Evolutionary conservation across 2,888 invertebrate genomes (phyloP).

Genomic region (Monopis laevigella): DNA sequence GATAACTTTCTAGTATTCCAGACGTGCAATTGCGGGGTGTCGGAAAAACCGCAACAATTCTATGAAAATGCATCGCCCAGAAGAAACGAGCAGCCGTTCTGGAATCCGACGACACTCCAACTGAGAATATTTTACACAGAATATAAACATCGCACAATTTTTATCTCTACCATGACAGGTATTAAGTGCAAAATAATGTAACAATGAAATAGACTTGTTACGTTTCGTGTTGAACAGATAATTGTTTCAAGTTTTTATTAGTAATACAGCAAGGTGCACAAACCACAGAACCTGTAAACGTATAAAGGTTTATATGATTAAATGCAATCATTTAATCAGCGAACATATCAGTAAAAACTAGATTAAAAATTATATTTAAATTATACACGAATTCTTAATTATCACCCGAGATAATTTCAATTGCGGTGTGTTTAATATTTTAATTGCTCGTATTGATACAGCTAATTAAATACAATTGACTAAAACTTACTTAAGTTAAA

Average conservation of each 20-base stretch:
- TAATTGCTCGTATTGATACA: too few species aligned
- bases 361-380: too few species aligned
- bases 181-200: conserved; percentile 49
- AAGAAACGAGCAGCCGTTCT: conserved; percentile 51
- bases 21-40: conserved; percentile 62
- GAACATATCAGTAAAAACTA: too few species aligned
- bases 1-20: conserved; percentile 63
- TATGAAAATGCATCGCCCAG: conserved; percentile 57
- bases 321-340: conserved; percentile 7
- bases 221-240: conserved; percentile 41
- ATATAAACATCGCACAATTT: conserved; percentile 30
- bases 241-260: conserved; percentile 62
- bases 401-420: neutral
- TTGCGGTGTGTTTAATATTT: neutral
- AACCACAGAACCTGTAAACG: conserved; percentile 8
- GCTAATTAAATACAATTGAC: too few species aligned
- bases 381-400: neutral
- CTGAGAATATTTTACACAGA: neutral
- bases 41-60: conserved; percentile 61
- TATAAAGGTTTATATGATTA: conserved; percentile 10
- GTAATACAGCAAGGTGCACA: conserved; percentile 48
- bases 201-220: conserved; percentile 39
- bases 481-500: too few species aligned
- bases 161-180: conserved; percentile 40
- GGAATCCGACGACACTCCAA: conserved; percentile 34